These are phyloP conservation scores for Bombus fervidus DNA, from an alignment of 1,140 invertebrate genomes.

Conservation along the genomic window DNA sequence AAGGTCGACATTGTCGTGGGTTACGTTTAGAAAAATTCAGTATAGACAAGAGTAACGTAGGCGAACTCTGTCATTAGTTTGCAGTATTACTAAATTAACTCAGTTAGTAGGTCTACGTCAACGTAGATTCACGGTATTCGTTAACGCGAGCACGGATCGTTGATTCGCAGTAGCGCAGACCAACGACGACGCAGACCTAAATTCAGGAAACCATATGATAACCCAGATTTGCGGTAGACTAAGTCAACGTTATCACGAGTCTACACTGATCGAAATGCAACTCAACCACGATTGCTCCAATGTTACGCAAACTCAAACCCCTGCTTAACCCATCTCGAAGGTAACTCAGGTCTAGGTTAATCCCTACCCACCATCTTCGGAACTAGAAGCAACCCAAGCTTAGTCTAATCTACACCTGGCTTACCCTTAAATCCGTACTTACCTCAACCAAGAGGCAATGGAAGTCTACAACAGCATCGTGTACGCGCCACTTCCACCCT, in stretches of 20 bases:
- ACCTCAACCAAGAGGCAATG: too few species aligned
- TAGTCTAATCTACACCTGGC: not conserved
- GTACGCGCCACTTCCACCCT: too few species aligned
- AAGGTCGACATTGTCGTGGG: too few species aligned
- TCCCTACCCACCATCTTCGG: not conserved
- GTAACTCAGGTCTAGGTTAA: not conserved
- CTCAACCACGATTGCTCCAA: not conserved
- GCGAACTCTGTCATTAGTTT: accelerated
- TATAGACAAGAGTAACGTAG: too few species aligned
- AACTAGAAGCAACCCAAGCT: not conserved
- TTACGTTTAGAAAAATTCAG: too few species aligned
- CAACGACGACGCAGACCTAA: not conserved
- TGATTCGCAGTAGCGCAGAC: not conserved
- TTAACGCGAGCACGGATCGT: too few species aligned
- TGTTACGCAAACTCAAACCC: not conserved
- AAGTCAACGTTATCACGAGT: not conserved
- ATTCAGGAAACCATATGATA: not conserved
- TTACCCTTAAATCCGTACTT: not conserved
- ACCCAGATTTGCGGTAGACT: not conserved
- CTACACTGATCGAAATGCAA: not conserved
- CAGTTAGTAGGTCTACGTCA: too few species aligned
- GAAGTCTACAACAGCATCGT: too few species aligned
- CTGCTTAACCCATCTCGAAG: not conserved
- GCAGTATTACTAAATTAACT: too few species aligned
- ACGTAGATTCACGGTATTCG: too few species aligned